Evolutionary conservation across 2,797 vertebrate genomes (phyloP).

Genomic region (Argya squamiceps): DNA sequence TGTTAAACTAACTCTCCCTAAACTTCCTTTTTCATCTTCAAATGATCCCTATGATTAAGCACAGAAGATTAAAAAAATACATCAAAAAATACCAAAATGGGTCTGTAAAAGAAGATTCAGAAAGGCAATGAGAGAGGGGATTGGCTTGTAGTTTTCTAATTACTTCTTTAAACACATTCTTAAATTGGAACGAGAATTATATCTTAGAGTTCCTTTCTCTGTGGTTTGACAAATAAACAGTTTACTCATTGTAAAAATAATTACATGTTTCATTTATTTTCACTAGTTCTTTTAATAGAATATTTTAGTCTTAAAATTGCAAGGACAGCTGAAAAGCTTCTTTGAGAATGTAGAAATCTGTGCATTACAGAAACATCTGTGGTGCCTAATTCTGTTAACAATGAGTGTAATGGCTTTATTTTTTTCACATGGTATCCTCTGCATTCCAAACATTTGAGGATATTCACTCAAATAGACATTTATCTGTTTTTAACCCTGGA

Average conservation of each 20-base stretch:
- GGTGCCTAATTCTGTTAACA: slow-evolving; percentile 45
- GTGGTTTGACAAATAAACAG: slow-evolving; percentile 70
- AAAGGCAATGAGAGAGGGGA: not conserved
- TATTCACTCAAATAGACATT: not conserved
- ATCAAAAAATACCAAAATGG: not conserved
- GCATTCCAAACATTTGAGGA: not conserved
- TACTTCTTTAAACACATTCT: slow-evolving; percentile 49
- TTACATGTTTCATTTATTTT: slow-evolving; percentile 78
- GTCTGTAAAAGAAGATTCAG: slow-evolving; percentile 26
- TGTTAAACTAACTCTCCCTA: not conserved
- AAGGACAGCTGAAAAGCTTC: slow-evolving; percentile 67
- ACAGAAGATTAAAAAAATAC: not conserved
- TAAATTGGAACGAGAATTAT: slow-evolving; percentile 57
- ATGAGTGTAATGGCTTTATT: slow-evolving; percentile 33
- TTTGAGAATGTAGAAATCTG: slow-evolving; percentile 59
- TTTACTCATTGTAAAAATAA: slow-evolving; percentile 77
- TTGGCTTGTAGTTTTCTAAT: not conserved
- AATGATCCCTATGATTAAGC: not conserved
- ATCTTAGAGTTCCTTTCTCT: slow-evolving; percentile 61
- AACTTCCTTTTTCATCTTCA: slow-evolving; percentile 17
- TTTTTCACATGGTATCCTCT: not conserved
- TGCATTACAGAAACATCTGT: slow-evolving; percentile 56
- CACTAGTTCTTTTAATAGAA: slow-evolving; percentile 74
- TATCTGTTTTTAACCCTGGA: slow-evolving; percentile 13
- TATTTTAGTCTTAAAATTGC: slow-evolving; percentile 75